Conservation (phyloP, 2,113 vertebrate genomes). For the Muntiacus muntjak region DNA sequence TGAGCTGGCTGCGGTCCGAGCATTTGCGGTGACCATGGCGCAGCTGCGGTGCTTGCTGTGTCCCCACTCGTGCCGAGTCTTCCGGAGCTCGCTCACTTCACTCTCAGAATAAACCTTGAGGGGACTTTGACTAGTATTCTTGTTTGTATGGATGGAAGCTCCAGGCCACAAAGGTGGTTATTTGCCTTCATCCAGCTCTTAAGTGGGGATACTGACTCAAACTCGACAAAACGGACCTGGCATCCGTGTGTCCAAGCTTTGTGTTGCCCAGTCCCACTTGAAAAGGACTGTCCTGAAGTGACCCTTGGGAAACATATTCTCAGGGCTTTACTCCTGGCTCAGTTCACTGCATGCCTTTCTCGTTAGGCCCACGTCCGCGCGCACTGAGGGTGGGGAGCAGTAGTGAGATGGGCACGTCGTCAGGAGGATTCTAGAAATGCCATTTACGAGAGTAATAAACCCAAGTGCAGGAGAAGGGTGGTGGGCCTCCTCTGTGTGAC, state of each 20-base stretch:
- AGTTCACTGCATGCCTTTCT: neutral
- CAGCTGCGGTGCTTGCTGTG: fast-evolving
- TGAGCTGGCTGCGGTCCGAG: neutral
- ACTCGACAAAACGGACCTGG: too few species aligned
- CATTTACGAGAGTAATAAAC: neutral
- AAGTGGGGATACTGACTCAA: neutral
- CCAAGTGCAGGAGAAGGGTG: neutral
- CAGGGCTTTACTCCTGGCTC: neutral
- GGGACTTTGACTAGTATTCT: neutral
- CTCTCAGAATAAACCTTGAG: neutral
- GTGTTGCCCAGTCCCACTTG: neutral
- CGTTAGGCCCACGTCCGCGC: fast-evolving
- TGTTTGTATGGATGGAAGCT: neutral
- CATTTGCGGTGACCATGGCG: neutral
- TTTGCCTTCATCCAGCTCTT: neutral
- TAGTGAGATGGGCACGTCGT: neutral
- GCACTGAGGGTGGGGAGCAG: neutral
- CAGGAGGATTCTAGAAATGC: neutral
- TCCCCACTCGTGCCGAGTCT: neutral
- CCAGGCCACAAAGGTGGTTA: neutral
- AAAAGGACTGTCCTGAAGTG: neutral
- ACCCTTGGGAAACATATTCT: neutral
- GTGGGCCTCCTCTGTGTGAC: neutral
- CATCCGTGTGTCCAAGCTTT: neutral
- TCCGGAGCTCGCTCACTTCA: neutral